phyloP scores from a whole-genome alignment of 2,888 invertebrate species.

The Octodonta nipae region DNA sequence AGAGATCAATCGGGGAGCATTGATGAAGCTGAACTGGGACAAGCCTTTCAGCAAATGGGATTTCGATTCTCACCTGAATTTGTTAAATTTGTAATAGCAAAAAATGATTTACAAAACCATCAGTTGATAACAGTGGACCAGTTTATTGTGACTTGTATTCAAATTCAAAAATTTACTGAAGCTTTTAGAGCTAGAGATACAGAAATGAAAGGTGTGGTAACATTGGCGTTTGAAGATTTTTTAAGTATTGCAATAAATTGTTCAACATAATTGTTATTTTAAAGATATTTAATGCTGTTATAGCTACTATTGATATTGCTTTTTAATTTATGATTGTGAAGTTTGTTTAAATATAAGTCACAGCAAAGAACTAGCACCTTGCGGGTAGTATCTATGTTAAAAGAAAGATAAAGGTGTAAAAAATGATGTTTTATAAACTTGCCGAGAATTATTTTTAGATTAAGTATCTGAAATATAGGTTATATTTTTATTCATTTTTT shows the following conservation, averaged over 20 bases:
- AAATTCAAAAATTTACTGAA: conserved; percentile 78
- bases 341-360: too few relatives aligned
- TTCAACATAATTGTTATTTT: too few relatives aligned
- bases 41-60: conserved; percentile 79
- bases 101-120: conserved; percentile 50
- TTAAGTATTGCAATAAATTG: conserved; percentile 67
- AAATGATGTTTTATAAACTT: too few relatives aligned
- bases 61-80: conserved; percentile 72
- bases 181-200: conserved; percentile 70
- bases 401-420: too few relatives aligned
- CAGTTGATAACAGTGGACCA: conserved; percentile 66
- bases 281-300: too few relatives aligned
- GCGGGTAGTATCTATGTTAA: too few relatives aligned
- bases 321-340: too few relatives aligned
- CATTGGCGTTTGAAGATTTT: conserved; percentile 84
- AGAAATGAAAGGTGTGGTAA: conserved; percentile 68
- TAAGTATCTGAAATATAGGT: too few relatives aligned
- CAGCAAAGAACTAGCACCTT: too few relatives aligned
- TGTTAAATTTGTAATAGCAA: conserved; percentile 53
- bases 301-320: too few relatives aligned
- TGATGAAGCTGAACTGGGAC: conserved; percentile 62
- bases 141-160: conserved; percentile 79
- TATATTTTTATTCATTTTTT: too few relatives aligned
- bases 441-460: too few relatives aligned
- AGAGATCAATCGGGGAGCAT: conserved; percentile 74